Evolutionary conservation across 2,888 invertebrate species (phyloP), one percentile per base, ranked within the genome.

Genomic region (Stenurella melanura): DNA sequence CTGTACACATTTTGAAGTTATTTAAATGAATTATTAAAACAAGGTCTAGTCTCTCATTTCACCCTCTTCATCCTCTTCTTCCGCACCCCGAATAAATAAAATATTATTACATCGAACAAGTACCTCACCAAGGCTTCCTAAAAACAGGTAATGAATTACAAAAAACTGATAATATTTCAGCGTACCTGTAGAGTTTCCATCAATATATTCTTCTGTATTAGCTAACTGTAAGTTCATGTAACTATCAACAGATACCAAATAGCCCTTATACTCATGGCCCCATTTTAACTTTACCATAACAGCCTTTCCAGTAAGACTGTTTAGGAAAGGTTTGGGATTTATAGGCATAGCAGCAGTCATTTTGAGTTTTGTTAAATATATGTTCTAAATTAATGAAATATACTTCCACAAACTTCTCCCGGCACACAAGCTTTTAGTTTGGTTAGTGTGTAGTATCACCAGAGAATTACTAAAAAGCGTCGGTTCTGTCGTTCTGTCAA

Each of bases 261-360:
- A 96, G 15, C 99, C 99, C 93, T 98, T 98, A 90, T 99, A 99
- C 90, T 99, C 99, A 90, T 99, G 99, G 38, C 99, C 99, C 99
- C 99, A 99, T 89, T 99, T 99, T 78, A 99, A 91, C 90, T 99
- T 99, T 1, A 99, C 98, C 89, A 98, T 94, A 57, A 99, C 98
- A 58, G 98, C 95, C 91, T 99, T 99, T 17, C 99, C 99, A 0
- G 98, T 99, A 66, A 99, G 92, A 87, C 97, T 96, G 92, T 99
- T 99, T 73, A 99, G 92, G 90, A 98, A 99, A 79, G 99, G 99
- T 92, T 99, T 99, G 5, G 99, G 99, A 91, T 99, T 99, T 88
- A 99, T 96, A 84, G 98, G 98, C 96, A 97, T 97, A 90, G 96
- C 94, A 89, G 95, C 93, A 88, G 95, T 91, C 95, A 95, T 95